Evolutionary conservation across 2,797 vertebrate species (phyloP).

Genomic region (Momotus momota): DNA sequence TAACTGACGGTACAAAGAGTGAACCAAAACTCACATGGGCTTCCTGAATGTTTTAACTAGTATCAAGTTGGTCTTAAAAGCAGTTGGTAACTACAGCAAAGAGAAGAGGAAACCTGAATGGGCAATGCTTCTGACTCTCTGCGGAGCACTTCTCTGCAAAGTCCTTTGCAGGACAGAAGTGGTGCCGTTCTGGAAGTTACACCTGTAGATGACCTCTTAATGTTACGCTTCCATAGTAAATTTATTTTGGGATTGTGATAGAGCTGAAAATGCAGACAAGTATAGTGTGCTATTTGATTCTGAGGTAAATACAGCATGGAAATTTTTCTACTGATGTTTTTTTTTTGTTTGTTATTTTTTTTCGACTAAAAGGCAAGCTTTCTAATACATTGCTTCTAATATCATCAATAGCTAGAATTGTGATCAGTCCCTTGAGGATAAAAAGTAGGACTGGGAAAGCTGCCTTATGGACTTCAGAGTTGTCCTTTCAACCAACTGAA

Average conservation of each 20-base stretch:
- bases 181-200: not conserved
- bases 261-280: not conserved
- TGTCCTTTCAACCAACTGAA: conserved; percentile 12
- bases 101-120: not conserved
- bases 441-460: not conserved
- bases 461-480: conserved; percentile 28
- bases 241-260: not conserved
- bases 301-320: not conserved
- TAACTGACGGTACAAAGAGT: not conserved
- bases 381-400: not conserved
- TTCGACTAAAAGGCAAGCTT: not conserved
- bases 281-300: not conserved
- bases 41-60: not conserved
- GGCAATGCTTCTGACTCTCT: not conserved
- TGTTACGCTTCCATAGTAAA: not conserved
- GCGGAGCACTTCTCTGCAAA: not conserved
- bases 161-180: not conserved
- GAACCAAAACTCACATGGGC: not conserved
- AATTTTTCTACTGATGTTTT: not conserved
- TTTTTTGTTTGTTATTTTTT: not conserved
- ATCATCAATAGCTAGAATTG: not conserved
- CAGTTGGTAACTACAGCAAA: not conserved
- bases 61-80: not conserved
- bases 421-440: not conserved
- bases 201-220: not conserved